These are phyloP conservation scores for Pleuronectes platessa DNA, from an alignment of 2,113 vertebrate genomes.

Conservation along the genomic window DNA sequence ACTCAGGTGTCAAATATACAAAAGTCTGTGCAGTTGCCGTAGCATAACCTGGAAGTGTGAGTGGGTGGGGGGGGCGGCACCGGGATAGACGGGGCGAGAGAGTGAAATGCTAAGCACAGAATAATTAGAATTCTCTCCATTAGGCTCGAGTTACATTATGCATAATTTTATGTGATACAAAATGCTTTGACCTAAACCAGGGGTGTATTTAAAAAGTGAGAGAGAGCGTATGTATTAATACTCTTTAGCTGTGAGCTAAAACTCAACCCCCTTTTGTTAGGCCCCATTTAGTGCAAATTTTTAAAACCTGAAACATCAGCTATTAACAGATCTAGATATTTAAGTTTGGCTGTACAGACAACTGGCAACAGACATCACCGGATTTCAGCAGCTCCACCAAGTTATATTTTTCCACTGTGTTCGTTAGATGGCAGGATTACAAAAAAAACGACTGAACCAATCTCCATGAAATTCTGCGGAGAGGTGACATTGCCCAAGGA, in stretches of 20 bases:
- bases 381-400: no score
- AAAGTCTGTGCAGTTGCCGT: not conserved
- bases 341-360: no score
- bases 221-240: not conserved
- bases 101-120: not conserved
- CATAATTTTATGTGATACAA: slow-evolving; percentile 5
- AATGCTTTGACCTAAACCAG: not conserved
- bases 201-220: not conserved
- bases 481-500: no score
- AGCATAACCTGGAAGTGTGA: not conserved
- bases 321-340: no score
- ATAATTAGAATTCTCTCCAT: slow-evolving; percentile 16
- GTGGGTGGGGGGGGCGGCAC: not conserved
- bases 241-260: slow-evolving; percentile 3
- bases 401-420: no score
- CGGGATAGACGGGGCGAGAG: not conserved
- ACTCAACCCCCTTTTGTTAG: not conserved
- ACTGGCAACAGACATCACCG: no score
- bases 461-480: no score
- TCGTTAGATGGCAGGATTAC: no score
- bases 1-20: slow-evolving; percentile 11
- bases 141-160: slow-evolving; percentile 3
- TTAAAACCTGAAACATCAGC: no score
- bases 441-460: no score
- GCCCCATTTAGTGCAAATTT: no score